Base-by-base conservation (phyloP, 2,888 invertebrate species). In the Pachymerium ferrugineum region DNA sequence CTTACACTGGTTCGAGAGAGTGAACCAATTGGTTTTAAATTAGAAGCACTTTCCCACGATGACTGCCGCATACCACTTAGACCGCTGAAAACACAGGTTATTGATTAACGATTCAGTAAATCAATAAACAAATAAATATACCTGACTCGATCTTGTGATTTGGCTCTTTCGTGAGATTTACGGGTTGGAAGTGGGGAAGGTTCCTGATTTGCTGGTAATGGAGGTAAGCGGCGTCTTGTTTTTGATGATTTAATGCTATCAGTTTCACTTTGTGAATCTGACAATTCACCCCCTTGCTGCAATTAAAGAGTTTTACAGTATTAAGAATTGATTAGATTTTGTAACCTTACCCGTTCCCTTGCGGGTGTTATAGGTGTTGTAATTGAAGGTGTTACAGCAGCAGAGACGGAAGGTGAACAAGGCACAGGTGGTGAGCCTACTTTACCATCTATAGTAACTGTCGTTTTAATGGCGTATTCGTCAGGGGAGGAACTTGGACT, bases 231-330 rank as follows among this genome's bases (percentile, higher is more conserved):
- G 70, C 85, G 80, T n/a, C 85, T 80, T 78, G 83, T 82, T 72
- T 84, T 78, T 25, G 83, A 79, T 3, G 83, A 83, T 75, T 84
- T 84, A 77, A 82, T 83, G 25, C 84, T 84, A 76, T 84, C 85
- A 1, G 84, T 84, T 78, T 85, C 84, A 78, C 83, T 84, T 79
- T 82, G 80, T 6, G 83, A 83, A 76, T 84, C 85, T 1, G 84
- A 84, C 12, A 84, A 84, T 76, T 84, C 84, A 19, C 77, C 76
- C 8, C 80, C 81, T 16, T 75, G 70, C 35, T 54, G 31, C 14
- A n/a, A n/a, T 47, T 47, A 33, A 16, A 33, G 5, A 14, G 70
- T 16, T n/a, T 28, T 54, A 67, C 29, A 38, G n/a, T n/a, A 31
- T 35, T 22, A 47, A 25, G 74, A 30, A 14, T 38, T 16, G n/a